Evolutionary conservation across 1,140 invertebrate genomes (phyloP).

Genomic region (Drosophila melanica): DNA sequence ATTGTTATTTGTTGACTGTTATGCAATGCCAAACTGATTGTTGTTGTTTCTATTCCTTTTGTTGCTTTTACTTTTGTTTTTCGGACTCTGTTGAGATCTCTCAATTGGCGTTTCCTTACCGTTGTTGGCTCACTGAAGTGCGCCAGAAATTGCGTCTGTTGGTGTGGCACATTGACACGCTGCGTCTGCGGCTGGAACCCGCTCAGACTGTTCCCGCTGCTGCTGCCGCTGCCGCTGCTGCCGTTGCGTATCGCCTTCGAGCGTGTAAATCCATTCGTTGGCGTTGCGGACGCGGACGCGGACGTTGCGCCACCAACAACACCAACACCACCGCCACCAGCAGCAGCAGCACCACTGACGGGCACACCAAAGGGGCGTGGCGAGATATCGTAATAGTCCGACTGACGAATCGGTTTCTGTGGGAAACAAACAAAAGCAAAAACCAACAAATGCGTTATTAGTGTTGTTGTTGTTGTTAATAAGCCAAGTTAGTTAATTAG

Average conservation of each 20-base stretch:
- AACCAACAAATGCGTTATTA: conserved; percentile 13
- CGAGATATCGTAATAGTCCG: conserved; percentile 83
- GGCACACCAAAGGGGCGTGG: conserved; percentile 80
- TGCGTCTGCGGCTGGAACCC: conserved; percentile 60
- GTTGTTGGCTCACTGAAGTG: conserved; percentile 72
- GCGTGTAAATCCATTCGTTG: conserved; percentile 64
- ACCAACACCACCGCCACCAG: conserved; percentile 30
- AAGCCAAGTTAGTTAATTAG: conserved; percentile 58
- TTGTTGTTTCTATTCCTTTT: conserved; percentile 37
- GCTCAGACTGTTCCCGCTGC: conserved; percentile 59
- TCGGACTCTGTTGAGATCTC: conserved; percentile 20
- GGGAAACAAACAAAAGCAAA: conserved; percentile 32
- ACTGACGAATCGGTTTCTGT: conserved; percentile 74
- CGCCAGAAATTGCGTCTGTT: conserved; percentile 72
- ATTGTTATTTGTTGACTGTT: conserved; percentile 70
- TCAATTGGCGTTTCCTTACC: conserved; percentile 54
- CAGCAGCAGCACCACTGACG: conserved; percentile 31
- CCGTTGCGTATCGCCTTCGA: conserved; percentile 76
- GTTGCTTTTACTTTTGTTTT: conserved; percentile 61
- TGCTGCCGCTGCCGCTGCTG: conserved; percentile 4
- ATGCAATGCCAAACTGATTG: conserved; percentile 63
- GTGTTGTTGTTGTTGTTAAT: conserved; percentile 37
- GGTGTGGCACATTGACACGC: conserved; percentile 23
- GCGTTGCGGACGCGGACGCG: conserved; percentile 37
- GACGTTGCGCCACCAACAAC: conserved; percentile 20